A percentile compares a stretch with the other conserved stretches of the same genome.
phyloP scores from a whole-genome alignment of 2,888 invertebrate genomes.

The Meghimatium bilineatum region DNA sequence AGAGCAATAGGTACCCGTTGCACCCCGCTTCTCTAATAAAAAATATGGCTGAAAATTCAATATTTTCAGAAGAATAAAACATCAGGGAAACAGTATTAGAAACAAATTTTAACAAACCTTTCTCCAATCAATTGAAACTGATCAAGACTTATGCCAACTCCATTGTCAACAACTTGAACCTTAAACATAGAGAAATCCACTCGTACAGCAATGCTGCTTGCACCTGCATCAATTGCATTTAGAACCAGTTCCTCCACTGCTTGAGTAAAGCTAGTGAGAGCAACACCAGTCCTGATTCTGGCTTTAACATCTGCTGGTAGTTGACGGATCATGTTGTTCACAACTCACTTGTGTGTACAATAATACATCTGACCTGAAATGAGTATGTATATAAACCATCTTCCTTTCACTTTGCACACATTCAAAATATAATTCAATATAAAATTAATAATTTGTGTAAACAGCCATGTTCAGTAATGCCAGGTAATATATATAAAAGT shows the following conservation, averaged over 20 bases:
- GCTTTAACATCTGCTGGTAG: constrained; percentile 39
- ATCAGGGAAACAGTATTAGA: background rate
- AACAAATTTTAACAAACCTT: constrained; percentile 73
- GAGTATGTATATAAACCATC: too few species aligned
- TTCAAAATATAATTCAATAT: too few species aligned
- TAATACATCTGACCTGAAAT: too few species aligned
- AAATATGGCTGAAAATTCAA: background rate
- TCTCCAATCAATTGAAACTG: constrained; percentile 82
- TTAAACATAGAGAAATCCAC: constrained; percentile 81
- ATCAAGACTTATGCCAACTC: constrained; percentile 81
- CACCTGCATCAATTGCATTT: constrained; percentile 85
- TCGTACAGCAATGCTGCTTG: constrained; percentile 84
- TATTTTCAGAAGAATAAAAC: background rate
- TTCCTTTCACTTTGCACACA: too few species aligned
- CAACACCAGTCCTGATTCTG: constrained; percentile 79
- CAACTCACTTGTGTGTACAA: too few species aligned
- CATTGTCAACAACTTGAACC: constrained; percentile 88
- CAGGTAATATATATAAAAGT: too few species aligned
- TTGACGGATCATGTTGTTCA: constrained; percentile 25
- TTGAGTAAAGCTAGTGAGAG: constrained; percentile 80
- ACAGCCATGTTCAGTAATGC: too few species aligned
- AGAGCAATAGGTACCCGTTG: too few species aligned
- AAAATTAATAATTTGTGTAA: too few species aligned
- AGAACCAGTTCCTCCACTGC: constrained; percentile 83
- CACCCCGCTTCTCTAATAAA: too few species aligned